Conservation (phyloP, 2,888 invertebrate species). For the Margaritifera margaritifera region DNA sequence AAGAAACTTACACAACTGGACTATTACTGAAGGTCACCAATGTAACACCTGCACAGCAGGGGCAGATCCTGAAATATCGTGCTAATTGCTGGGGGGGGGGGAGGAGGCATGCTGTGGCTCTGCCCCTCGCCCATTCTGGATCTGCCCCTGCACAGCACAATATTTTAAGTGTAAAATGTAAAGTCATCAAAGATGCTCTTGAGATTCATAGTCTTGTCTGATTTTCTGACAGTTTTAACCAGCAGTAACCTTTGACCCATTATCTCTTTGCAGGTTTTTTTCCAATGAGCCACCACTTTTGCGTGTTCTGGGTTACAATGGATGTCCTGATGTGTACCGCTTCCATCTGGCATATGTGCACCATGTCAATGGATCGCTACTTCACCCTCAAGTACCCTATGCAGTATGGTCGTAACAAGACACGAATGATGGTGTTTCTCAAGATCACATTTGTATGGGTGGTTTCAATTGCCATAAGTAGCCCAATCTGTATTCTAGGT, state of each 20-base stretch:
- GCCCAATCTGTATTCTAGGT: slow-evolving; percentile 72
- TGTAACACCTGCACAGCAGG: too few species aligned
- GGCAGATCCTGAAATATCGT: too few species aligned
- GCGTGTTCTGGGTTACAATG: slow-evolving; percentile 80
- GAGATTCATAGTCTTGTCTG: neutral
- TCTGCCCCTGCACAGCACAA: too few species aligned
- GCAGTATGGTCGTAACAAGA: slow-evolving; percentile 75
- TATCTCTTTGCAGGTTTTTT: slow-evolving; percentile 82
- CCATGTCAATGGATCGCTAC: slow-evolving; percentile 80
- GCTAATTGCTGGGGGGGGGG: too few species aligned
- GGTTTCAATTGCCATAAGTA: slow-evolving; percentile 79
- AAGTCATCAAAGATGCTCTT: neutral
- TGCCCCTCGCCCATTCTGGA: too few species aligned
- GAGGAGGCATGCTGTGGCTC: too few species aligned
- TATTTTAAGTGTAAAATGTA: too few species aligned
- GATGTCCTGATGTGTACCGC: slow-evolving; percentile 77
- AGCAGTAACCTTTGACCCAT: neutral
- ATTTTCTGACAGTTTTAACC: neutral
- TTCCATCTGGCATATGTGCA: slow-evolving; percentile 77
- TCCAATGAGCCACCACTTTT: slow-evolving; percentile 83
- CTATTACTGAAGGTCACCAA: too few species aligned
- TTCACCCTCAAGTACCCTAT: slow-evolving; percentile 93
- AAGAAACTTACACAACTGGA: too few species aligned
- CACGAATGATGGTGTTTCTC: slow-evolving; percentile 73
- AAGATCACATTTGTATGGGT: slow-evolving; percentile 97